phyloP scores from a whole-genome alignment of 2,113 vertebrate genomes.

The Siniperca knerii region DNA sequence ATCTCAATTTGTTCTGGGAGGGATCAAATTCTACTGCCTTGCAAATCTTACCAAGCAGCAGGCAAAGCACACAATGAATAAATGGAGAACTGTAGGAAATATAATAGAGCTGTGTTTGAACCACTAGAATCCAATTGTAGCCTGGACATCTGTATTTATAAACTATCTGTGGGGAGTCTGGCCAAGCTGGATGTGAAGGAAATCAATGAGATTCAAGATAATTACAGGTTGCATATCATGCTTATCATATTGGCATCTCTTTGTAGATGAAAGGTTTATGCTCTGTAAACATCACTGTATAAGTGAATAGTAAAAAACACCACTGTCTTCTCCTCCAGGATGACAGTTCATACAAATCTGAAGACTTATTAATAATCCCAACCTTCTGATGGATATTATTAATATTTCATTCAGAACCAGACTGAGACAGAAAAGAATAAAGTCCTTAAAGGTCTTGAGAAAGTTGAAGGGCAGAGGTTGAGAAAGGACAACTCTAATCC shows the following conservation, averaged over 20 bases:
- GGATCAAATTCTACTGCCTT: slow-evolving; percentile 80
- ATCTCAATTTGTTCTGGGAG: slow-evolving; percentile 79
- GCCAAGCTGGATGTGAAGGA: slow-evolving; percentile 28
- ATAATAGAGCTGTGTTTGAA: slow-evolving; percentile 62
- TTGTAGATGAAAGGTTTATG: slow-evolving; percentile 28
- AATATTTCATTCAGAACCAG: slow-evolving; percentile 69
- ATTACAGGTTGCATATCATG: slow-evolving; percentile 49
- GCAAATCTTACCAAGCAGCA: slow-evolving; percentile 72
- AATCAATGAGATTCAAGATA: slow-evolving; percentile 53
- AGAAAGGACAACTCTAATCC: slow-evolving; percentile 68
- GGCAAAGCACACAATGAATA: slow-evolving; percentile 60
- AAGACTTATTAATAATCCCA: slow-evolving; percentile 63
- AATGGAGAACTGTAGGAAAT: slow-evolving; percentile 66
- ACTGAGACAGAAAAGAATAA: slow-evolving; percentile 42
- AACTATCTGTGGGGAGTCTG: slow-evolving; percentile 55
- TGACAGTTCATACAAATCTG: slow-evolving; percentile 27
- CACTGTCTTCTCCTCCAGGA: slow-evolving; percentile 12
- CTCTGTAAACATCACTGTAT: slow-evolving; percentile 27
- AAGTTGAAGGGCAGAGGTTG: slow-evolving; percentile 75
- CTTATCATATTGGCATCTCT: slow-evolving; percentile 20
- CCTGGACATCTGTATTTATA: slow-evolving; percentile 52
- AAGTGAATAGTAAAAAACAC: slow-evolving; percentile 7
- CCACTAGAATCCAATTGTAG: slow-evolving; percentile 44
- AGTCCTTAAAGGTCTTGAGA: slow-evolving; percentile 72
- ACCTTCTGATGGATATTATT: slow-evolving; percentile 50